phyloP scores from a whole-genome alignment of 2,113 vertebrate genomes.

The cattle (Bos taurus) region ARS-UCD2.0 NC_037329.1:133569501-133570000 shows the following conservation, averaged over 20 bases:
- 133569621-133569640: neutral
- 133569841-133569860: neutral
- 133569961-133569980: neutral
- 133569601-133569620: neutral
- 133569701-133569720: no score
- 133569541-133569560: neutral
- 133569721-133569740: neutral
- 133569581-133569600: neutral
- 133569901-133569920: no score
- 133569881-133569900: accelerated
- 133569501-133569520: neutral
- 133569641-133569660: neutral
- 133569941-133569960: neutral
- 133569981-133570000: neutral
- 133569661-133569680: neutral
- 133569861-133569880: no score
- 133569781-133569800: neutral
- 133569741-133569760: neutral
- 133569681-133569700: no score
- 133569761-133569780: neutral
- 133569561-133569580: neutral
- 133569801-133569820: accelerated
- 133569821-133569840: no score
- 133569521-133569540: neutral
- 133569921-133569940: accelerated